Evolutionary conservation across 30 jellyfish, hydroid and myxozoan species (phyloP).

Genomic region (Mastigias papua): DNA sequence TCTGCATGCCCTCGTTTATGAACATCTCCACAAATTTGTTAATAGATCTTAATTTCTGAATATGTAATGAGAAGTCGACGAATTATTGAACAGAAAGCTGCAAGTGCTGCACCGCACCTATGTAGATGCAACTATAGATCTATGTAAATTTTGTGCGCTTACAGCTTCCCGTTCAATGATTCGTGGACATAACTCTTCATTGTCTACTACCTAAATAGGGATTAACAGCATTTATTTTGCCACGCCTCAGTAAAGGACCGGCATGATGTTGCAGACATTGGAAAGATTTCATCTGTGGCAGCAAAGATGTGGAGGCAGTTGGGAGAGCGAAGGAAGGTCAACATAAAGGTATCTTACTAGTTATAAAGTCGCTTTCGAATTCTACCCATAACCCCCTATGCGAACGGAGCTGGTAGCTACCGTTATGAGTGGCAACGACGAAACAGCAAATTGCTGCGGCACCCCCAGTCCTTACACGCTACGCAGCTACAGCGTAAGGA

Average conservation of each 20-base stretch:
- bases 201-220: background rate
- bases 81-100: too few relatives aligned
- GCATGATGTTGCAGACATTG: background rate
- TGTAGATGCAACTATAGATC: background rate
- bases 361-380: too few relatives aligned
- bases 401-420: too few relatives aligned
- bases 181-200: background rate
- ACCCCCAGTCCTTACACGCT: too few relatives aligned
- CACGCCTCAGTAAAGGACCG: background rate
- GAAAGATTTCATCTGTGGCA: constrained; percentile 16
- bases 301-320: constrained; percentile 19
- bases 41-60: background rate
- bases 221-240: background rate
- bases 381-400: too few relatives aligned
- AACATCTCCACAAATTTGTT: background rate
- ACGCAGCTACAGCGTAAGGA: too few relatives aligned
- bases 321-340: constrained; percentile 7
- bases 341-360: background rate
- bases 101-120: too few relatives aligned
- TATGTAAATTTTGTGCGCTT: background rate
- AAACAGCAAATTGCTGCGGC: too few relatives aligned
- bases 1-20: background rate
- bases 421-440: too few relatives aligned
- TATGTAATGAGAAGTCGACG: background rate
- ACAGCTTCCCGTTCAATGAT: background rate